Evolutionary conservation across 2,113 vertebrate genomes (phyloP), one percentile per base, ranked within the genome.

Genomic region (Lycocorax pyrrhopterus): DNA sequence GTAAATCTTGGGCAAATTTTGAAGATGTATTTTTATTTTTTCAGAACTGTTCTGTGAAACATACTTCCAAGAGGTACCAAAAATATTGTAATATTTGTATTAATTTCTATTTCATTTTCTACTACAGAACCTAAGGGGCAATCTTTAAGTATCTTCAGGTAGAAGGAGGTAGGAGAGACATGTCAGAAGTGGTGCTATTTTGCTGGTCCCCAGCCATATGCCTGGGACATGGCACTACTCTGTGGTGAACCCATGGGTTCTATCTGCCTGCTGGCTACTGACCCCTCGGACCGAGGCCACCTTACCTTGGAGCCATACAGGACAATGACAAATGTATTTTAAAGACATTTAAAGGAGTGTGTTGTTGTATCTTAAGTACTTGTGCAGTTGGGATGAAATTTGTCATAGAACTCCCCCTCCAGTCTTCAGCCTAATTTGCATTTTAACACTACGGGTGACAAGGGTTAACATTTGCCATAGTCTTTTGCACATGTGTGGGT

Each of bases 271-370:
- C 46, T 90, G 88, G 16, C 46, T 41, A 7, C 75, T 37, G 49
- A 41, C 46, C 46, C 51, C 51, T 72, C 8, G 0, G 1, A 3
- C 49, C 69, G 49, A 4, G 2, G 2, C 20, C 25, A 20, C 37
- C 51, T 58, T 32, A 3, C 14, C 43, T 41, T n/a, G 14, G 6
- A 26, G 47, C 47, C 35, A 12, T 10, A 29, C 10, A 55, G 33
- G 12, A 63, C 27, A 16, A 16, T 17, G 58, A 68, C 59, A 23
- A 33, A 2, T 13, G 13, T 21, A 10, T 35, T 39, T 33, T 43
- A 27, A 51, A 63, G 44, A 27, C 17, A n/a, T n/a, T n/a, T n/a
- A n/a, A n/a, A 6, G 13, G 6, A 81, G 4, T 10, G 15, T 35
- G 22, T 9, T 37, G 23, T 13, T 14, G 0, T 35, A 13, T 59